A percentile compares a stretch with the other conserved stretches of the same genome.
These are phyloP conservation scores for Rhaphigaster nebulosa DNA, from an alignment of 2,888 invertebrate genomes.

Conservation along the genomic window DNA sequence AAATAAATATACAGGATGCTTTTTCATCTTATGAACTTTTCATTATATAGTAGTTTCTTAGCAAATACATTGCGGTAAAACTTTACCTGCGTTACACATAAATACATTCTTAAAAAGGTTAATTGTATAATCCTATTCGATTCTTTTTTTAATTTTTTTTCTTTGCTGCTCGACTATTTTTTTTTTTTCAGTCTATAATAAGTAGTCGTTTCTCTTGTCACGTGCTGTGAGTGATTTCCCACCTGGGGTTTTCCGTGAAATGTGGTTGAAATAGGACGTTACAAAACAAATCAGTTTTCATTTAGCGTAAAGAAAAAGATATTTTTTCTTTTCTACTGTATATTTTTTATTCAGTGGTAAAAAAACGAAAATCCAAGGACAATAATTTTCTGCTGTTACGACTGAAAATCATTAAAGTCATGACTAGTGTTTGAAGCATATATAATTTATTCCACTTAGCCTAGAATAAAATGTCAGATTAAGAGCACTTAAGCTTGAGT, in stretches of 20 bases:
- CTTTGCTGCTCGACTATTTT: background rate
- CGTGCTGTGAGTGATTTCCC: background rate
- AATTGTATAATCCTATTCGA: too few relatives aligned
- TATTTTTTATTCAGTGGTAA: background rate
- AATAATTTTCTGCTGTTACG: background rate
- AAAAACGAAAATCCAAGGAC: background rate
- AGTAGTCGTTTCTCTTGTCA: background rate
- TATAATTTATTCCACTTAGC: background rate
- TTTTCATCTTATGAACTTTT: too few relatives aligned
- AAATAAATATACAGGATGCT: too few relatives aligned
- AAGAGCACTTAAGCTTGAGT: background rate
- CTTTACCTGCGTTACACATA: too few relatives aligned
- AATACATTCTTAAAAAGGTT: too few relatives aligned
- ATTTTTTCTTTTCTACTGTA: background rate
- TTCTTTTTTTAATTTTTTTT: too few relatives aligned
- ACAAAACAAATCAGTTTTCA: background rate
- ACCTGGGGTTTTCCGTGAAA: background rate
- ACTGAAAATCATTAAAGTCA: background rate
- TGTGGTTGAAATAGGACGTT: background rate
- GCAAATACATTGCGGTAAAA: too few relatives aligned
- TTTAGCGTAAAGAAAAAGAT: background rate
- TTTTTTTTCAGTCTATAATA: background rate
- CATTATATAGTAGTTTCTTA: too few relatives aligned
- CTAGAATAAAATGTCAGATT: background rate
- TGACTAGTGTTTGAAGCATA: background rate